Conservation (phyloP, 2,888 invertebrate species). For the Trypoxylon attenuatum region DNA sequence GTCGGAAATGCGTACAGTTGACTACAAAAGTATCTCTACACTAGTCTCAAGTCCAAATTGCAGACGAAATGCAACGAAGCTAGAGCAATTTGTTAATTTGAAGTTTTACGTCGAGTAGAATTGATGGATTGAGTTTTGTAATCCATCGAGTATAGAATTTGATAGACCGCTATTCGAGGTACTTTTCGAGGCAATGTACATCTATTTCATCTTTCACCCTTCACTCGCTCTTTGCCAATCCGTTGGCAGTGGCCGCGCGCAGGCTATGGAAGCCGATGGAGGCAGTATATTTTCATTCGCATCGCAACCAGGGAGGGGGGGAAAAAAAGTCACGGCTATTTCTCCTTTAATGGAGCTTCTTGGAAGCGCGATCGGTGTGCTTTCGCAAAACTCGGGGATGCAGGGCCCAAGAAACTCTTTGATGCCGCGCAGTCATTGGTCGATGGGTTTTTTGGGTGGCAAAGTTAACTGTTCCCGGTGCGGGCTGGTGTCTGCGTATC, state of each 20-base stretch:
- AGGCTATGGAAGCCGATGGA: not conserved
- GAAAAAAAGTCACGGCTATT: constrained; percentile 34
- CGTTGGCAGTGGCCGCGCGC: no score
- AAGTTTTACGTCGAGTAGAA: no score
- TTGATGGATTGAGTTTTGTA: no score
- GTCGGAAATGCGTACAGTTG: no score
- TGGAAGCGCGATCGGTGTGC: constrained; percentile 20
- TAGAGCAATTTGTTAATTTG: no score
- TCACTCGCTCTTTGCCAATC: constrained; percentile 14
- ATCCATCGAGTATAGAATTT: no score
- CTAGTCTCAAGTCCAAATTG: no score
- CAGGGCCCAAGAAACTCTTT: constrained; percentile 17
- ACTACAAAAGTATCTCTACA: no score
- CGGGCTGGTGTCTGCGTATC: no score
- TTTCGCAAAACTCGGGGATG: constrained; percentile 5
- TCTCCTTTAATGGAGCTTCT: constrained; percentile 41
- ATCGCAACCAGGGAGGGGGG: not conserved
- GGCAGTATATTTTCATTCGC: constrained; percentile 47
- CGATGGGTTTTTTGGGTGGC: no score
- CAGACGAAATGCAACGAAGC: no score
- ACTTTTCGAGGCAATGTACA: constrained; percentile 7
- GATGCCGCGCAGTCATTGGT: constrained; percentile 11
- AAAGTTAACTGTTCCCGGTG: not conserved
- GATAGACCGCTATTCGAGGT: no score
- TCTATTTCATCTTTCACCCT: constrained; percentile 29